phyloP scores from a whole-genome alignment of 2,113 vertebrate species.

The Elephas maximus region DNA sequence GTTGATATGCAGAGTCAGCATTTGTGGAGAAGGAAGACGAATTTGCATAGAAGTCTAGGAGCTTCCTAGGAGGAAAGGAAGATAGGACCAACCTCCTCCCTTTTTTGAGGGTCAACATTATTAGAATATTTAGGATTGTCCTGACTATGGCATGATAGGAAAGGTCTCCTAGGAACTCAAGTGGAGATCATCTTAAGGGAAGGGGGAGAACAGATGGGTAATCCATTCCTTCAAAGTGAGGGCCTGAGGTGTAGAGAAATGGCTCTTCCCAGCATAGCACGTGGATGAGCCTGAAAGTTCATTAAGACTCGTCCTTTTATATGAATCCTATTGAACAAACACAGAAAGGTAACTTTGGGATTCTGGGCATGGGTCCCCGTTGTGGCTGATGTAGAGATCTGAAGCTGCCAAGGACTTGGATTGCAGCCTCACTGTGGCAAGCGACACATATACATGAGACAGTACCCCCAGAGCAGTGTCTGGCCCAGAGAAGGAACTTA shows the following conservation, averaged over 20 bases:
- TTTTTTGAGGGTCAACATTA: not conserved
- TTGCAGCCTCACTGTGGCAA: not conserved
- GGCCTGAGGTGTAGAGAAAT: not conserved
- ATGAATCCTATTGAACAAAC: not conserved
- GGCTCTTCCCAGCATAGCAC: not conserved
- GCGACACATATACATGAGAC: not conserved
- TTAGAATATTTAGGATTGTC: not conserved
- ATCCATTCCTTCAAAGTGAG: not conserved
- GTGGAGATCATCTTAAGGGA: not conserved
- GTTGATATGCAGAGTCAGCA: not conserved
- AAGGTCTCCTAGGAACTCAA: not conserved
- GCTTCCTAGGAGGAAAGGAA: not conserved
- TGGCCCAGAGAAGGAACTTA: not conserved
- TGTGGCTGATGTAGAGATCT: not conserved
- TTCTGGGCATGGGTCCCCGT: not conserved
- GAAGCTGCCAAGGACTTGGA: not conserved
- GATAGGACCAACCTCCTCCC: not conserved
- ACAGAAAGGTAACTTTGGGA: not conserved
- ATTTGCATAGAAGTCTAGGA: not conserved
- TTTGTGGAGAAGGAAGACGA: not conserved
- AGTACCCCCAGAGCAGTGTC: not conserved
- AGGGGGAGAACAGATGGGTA: not conserved
- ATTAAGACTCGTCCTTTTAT: not conserved
- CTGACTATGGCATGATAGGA: not conserved
- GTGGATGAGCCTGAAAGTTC: not conserved